Base-by-base conservation (phyloP, 2,797 vertebrate species). In the Orientallactaga sibirica region DNA sequence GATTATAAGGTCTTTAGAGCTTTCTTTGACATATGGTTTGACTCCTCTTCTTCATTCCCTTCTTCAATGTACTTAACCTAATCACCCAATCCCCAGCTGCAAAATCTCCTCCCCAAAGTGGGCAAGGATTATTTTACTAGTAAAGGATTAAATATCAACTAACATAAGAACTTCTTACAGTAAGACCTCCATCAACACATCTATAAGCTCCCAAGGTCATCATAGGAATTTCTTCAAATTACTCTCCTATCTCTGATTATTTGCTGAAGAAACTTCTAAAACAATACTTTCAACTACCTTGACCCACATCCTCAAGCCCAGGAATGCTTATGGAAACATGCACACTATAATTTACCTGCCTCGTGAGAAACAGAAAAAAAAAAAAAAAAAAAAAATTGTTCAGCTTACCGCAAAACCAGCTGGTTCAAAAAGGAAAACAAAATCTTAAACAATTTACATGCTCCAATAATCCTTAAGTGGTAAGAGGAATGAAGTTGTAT, bases 191-290 rank as follows among this genome's bases (percentile, higher is more conserved):
- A 95, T 66, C 88, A 76, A 66, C 19, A 89, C n/a, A 79, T 71
- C n/a, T 37, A 91, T 70, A 78, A 37, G 80, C n/a, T 55, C 37
- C 85, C 67, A 87, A 80, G 48, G 66, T 77, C 75, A 80, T 52
- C 83, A 74, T 6, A 4, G 83, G 80, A 92, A 80, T 62, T 78
- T 64, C 52, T 78, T 71, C 8, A 41, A 67, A 75, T 2, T 29
- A 68, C 25, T 86, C 94, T 83, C 68, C 81, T 75, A 61, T 85
- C 71, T 93, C 70, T 84, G 61, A 94, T 75, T 24, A 43, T 93
- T 41, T 66, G 27, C 24, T 89, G 73, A 91, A 91, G 82, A 87
- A 94, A 86, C n/a, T 93, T 92, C 61, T 67, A n/a, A 95, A 87
- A 74, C 2, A n/a, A 19, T 79, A 81, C 61, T 76, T 91, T 76